Base-by-base conservation (phyloP, 2,113 vertebrate species). In the Lepidothrix coronata region DNA sequence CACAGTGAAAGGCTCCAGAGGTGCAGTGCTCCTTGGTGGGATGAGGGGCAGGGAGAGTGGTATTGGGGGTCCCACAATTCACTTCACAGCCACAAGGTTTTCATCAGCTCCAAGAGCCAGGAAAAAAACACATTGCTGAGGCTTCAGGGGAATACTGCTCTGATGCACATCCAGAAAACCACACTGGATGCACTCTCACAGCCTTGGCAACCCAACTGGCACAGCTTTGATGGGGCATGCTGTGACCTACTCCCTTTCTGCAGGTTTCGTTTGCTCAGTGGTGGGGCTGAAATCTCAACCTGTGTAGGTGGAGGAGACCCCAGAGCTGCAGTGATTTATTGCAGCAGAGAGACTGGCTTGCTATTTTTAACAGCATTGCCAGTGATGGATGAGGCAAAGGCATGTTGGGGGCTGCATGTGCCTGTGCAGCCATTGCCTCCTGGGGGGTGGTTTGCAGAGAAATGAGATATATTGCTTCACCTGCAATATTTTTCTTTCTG, bases 141-240 rank as follows among this genome's bases (percentile, higher is more conserved):
- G 31, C 22, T 6, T 0, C 30, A 22, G 52, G 30, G 9, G 14
- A 70, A 63, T 31, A 20, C 5, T 59, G 12, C 11, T 43, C 4
- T 2, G 0, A 43, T 61, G 52, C 12, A 31, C 4, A 28, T 22
- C n/a, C 57, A 85, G 82, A 61, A 81, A 85, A 5, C 51, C 1
- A 1, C 0, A 0, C 49, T 0, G 0, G 14, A 73, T 73, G 13
- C 35, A 25, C 3, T 2, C 49, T 85, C 70, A 49, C 44, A 81
- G 30, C 44, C 46, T 74, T 0, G 0, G 35, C 30, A 85, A 5
- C 46, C 37, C 73, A 66, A 3, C 10, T 1, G 2, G 51, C 52
- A 67, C 2, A 16, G 67, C 33, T 57, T 84, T 1, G 1, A 3
- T 1, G 2, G n/a, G 48, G 8, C 2, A 1, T 68, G 83, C 48